Evolutionary conservation across 2,888 invertebrate species (phyloP), one percentile per base, ranked within the genome.

Genomic region (Melinaea menophilus): DNA sequence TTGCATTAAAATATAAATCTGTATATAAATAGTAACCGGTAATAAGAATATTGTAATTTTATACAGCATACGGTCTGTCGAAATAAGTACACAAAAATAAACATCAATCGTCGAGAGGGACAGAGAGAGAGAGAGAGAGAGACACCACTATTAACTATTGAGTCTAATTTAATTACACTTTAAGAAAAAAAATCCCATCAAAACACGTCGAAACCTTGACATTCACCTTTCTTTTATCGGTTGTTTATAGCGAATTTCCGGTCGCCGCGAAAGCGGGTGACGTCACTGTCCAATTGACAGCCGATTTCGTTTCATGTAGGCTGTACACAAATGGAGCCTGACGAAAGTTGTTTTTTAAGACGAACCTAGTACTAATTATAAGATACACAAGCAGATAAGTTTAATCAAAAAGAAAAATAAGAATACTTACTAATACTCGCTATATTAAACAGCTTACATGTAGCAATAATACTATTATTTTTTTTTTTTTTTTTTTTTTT

Each of bases 141-240:
- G n/a, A n/a, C n/a, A n/a, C n/a, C 31, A 51, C 31, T 31, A 31
- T 31, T 51, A 11, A 11, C 22, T n/a, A n/a, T 51, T 31, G 31
- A 31, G 51, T 31, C 22, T 31, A 13, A 5, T 4, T 22, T 48
- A 22, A 22, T 31, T 51, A 31, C 51, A 41, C 9, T 11, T 41
- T 3, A 7, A 31, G 55, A 63, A 55, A 61, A 66, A 61, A 65
- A 51, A 64, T 66, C 68, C 66, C 66, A 66, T 67, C 69, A 70
- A 64, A 69, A 81, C 79, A 78, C 66, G 66, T 63, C 62, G 66
- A 69, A 81, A 80, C 78, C 84, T 83, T 86, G 86, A 88, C 87
- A 88, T 86, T 88, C 85, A 85, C 85, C 86, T 87, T 84, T 84
- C 84, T 76, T 80, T 51, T 76, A 76, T 72, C 69, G 69, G 72